Conservation (phyloP, 1,140 invertebrate genomes). For the Theocolax elegans region DNA sequence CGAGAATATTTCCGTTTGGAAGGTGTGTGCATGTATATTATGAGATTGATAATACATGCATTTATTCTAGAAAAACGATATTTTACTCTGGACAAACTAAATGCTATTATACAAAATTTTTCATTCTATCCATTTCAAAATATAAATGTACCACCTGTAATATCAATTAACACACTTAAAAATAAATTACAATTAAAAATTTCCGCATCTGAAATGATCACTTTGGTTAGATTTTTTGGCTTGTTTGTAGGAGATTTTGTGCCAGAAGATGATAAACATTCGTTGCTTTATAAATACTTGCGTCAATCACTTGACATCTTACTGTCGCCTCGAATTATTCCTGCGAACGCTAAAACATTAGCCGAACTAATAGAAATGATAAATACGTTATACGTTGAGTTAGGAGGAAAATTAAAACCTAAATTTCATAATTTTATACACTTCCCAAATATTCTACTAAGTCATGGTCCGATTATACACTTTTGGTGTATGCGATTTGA, state of each 20-base stretch:
- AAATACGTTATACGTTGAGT: slow-evolving; percentile 1
- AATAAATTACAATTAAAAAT: not conserved
- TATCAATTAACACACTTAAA: no score
- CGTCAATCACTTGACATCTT: not conserved
- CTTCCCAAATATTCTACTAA: not conserved
- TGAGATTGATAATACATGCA: no score
- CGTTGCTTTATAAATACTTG: not conserved
- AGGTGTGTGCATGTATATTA: no score
- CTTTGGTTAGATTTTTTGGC: not conserved
- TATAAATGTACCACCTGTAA: no score
- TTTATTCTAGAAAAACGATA: no score
- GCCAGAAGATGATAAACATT: not conserved
- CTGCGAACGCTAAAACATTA: not conserved
- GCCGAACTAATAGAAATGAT: no score
- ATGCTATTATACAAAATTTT: no score
- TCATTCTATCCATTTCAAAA: no score
- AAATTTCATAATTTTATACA: slow-evolving; percentile 15
- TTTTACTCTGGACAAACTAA: no score
- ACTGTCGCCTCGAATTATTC: not conserved
- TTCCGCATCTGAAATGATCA: not conserved
- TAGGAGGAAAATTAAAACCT: not conserved
- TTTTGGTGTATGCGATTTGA: slow-evolving; percentile 12
- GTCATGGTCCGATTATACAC: slow-evolving; percentile 3
- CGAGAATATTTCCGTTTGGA: no score
- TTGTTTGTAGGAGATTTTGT: not conserved